Conservation (phyloP, 2,888 invertebrate species). For the Diplolepis rosae region DNA sequence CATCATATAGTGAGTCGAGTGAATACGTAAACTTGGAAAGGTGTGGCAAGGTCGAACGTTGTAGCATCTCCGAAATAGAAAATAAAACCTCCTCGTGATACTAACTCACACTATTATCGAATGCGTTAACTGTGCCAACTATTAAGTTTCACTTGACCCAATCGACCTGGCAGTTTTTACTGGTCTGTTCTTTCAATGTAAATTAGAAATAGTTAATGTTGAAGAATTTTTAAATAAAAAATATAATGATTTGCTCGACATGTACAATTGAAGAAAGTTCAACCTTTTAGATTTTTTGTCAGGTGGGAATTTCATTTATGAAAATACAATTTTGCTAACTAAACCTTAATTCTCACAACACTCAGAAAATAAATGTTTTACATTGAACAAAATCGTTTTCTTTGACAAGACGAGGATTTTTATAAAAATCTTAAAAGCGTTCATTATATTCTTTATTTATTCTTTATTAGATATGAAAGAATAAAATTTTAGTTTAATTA, state of each 20-base stretch:
- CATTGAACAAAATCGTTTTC: too few relatives aligned
- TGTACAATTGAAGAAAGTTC: background rate
- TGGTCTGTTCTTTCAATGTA: background rate
- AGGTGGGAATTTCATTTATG: too few relatives aligned
- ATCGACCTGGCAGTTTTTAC: slow-evolving; percentile 8
- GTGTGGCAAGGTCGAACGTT: slow-evolving; percentile 20
- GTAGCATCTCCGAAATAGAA: background rate
- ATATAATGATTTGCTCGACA: background rate
- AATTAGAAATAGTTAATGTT: background rate
- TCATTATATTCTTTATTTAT: too few relatives aligned
- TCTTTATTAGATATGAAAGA: too few relatives aligned
- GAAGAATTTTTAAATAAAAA: background rate
- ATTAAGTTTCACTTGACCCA: slow-evolving; percentile 28
- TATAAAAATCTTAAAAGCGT: too few relatives aligned
- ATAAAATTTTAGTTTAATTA: too few relatives aligned
- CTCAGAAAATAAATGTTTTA: too few relatives aligned
- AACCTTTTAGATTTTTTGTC: background rate
- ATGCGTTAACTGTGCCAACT: background rate
- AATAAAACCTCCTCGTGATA: background rate
- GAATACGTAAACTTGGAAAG: background rate
- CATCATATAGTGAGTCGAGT: background rate
- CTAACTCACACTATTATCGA: background rate
- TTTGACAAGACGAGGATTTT: too few relatives aligned
- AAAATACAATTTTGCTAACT: too few relatives aligned
- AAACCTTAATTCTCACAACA: too few relatives aligned